A percentile compares a stretch with the other conserved stretches of the same genome.
Conservation (phyloP, 2,888 invertebrate species). For the Amphiduros pacificus region DNA sequence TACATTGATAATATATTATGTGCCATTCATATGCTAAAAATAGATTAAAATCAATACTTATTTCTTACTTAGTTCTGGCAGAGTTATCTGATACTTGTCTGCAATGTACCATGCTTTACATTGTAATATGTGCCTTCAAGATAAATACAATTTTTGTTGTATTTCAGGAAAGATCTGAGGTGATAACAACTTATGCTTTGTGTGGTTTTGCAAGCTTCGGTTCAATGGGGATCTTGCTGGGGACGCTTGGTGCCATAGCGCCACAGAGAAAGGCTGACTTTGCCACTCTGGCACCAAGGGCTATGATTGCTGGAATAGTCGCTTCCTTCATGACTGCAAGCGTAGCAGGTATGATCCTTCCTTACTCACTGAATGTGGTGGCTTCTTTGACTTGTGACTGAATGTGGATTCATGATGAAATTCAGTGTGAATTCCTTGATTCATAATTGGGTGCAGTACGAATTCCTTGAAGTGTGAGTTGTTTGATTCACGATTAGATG, state of each 20-base stretch:
- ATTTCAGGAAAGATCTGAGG: conserved; percentile 28
- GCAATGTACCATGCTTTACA: not conserved
- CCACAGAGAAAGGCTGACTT: conserved; percentile 31
- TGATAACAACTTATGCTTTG: conserved; percentile 38
- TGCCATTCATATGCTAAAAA: not conserved
- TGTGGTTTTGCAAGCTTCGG: conserved; percentile 41
- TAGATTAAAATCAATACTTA: not conserved
- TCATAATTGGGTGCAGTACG: no score
- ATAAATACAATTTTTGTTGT: not conserved
- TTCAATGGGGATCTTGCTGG: conserved; percentile 37
- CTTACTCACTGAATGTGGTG: no score
- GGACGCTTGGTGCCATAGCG: conserved; percentile 32
- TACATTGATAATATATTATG: no score
- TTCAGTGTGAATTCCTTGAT: no score
- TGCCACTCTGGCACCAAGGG: conserved; percentile 27
- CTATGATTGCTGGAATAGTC: conserved; percentile 57
- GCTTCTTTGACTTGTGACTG: no score
- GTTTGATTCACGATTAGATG: no score
- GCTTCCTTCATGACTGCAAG: conserved; percentile 58
- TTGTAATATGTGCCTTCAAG: not conserved
- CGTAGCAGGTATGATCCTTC: not conserved
- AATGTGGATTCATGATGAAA: no score
- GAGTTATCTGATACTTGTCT: not conserved
- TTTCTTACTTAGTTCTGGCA: not conserved
- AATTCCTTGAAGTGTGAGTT: no score